These are phyloP conservation scores for Pristionchus entomophagus DNA, from an alignment of 2,888 invertebrate species.

Conservation along the genomic window DNA sequence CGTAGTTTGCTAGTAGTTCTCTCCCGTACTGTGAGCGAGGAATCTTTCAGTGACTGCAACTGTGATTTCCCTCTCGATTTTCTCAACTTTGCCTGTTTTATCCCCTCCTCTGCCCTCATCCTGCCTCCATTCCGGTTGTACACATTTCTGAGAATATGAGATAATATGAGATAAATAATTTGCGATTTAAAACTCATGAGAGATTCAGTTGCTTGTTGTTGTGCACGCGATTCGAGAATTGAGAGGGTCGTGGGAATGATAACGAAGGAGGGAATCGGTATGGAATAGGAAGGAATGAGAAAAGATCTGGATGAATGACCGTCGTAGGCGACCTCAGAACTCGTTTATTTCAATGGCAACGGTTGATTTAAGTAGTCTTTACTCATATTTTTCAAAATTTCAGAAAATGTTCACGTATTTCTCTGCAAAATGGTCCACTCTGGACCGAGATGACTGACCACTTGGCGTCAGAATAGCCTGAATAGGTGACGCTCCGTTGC, in stretches of 20 bases:
- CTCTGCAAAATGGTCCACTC: not conserved
- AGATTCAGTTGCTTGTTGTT: not conserved
- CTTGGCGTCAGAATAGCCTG: constrained; percentile 23
- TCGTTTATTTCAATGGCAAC: too few species aligned
- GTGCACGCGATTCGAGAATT: not conserved
- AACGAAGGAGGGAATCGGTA: not conserved
- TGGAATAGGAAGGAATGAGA: not conserved
- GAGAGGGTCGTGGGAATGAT: not conserved
- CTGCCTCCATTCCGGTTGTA: constrained; percentile 37
- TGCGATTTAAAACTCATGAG: not conserved
- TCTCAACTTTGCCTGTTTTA: not conserved
- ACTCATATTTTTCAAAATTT: too few species aligned
- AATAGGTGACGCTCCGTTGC: not conserved
- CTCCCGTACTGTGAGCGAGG: not conserved
- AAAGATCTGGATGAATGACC: not conserved
- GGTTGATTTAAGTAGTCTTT: too few species aligned
- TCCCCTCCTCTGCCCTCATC: not conserved
- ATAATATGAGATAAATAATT: constrained; percentile 35
- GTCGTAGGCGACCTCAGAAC: too few species aligned
- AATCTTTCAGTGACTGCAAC: not conserved
- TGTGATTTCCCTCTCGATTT: not conserved
- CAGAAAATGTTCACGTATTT: too few species aligned
- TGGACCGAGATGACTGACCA: too few species aligned
- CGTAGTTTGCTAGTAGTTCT: not conserved
- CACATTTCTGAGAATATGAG: constrained; percentile 24